These are phyloP conservation scores for Plusia festucae DNA, from an alignment of 2,888 invertebrate genomes.

Conservation along the genomic window DNA sequence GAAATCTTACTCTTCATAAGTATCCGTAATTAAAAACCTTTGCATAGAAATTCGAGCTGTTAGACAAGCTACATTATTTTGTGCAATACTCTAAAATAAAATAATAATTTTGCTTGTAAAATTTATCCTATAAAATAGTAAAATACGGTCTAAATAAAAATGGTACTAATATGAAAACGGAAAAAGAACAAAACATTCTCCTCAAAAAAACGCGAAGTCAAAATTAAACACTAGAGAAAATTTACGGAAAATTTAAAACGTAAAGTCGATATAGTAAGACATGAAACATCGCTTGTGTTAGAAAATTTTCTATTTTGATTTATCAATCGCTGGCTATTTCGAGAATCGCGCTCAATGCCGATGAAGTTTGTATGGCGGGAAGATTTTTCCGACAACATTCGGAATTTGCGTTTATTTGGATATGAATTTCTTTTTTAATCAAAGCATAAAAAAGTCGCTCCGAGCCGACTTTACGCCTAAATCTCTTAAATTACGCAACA, in stretches of 20 bases:
- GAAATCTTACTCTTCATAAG: not conserved
- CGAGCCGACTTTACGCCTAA: too few relatives aligned
- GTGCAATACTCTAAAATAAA: too few relatives aligned
- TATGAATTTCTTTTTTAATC: not conserved
- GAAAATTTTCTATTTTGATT: slow-evolving; percentile 51
- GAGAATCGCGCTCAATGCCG: slow-evolving; percentile 30
- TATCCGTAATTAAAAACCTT: not conserved
- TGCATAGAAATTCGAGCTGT: too few relatives aligned
- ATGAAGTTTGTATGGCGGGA: slow-evolving; percentile 20
- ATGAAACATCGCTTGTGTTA: slow-evolving; percentile 18
- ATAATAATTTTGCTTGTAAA: not conserved
- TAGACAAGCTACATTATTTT: too few relatives aligned
- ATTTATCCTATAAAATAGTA: not conserved
- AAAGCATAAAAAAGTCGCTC: too few relatives aligned
- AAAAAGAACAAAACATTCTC: too few relatives aligned
- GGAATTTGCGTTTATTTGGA: not conserved
- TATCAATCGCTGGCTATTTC: slow-evolving; percentile 51
- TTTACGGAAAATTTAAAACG: not conserved
- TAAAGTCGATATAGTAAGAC: slow-evolving; percentile 5
- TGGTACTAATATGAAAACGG: not conserved
- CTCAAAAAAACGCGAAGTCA: not conserved
- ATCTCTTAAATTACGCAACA: too few relatives aligned
- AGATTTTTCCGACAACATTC: slow-evolving; percentile 26
- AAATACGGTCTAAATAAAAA: slow-evolving; percentile 1
- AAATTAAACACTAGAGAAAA: not conserved